Base-by-base conservation (phyloP, 1,140 invertebrate species). In the Drosophila quadrilineata region DNA sequence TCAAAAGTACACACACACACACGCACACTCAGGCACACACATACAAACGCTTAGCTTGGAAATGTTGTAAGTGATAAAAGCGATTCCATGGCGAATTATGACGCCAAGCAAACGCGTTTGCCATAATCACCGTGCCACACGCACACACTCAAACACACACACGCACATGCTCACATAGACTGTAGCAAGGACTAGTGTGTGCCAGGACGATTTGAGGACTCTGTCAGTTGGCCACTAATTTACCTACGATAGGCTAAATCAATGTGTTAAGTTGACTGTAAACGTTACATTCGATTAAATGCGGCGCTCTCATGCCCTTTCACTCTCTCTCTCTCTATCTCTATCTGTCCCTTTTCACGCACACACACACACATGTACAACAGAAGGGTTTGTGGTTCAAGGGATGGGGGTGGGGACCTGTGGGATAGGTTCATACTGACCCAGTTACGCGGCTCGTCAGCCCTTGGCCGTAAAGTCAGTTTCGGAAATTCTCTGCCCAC, bases 201-300 rank as follows among this genome's bases (percentile, higher is more conserved):
- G 48, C 19, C 35, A 6, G 28, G 3, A 14, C 54, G 22, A 16
- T 29, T 29, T 54, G 14, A 29, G 43, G 38, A 19, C 41, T 31
- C 43, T 50, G 52, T 48, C 45, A 58, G 62, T 58, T 38, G 65
- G 56, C 48, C 53, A 50, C 56, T 45, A 64, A 71, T 71, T 74
- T 71, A 71, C 56, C 68, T 74, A 57, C 35, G 66, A 71, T 60
- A 80, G 49, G 36, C 57, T 56, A 49, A 74, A 63, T 73, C 60
- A 53, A 73, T 59, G 57, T 79, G 70, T 52, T 79, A 59, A 80
- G 70, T 79, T 80, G 52, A 74, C 66, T 80, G 66, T 79, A 49
- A 80, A 71, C 60, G 66, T 71, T 79, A 74, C 60, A 79, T 79
- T 79, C 59, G 59, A 79, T 74, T 79, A 66, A 71, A 71, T 71